Evolutionary conservation across 2,888 invertebrate species (phyloP), one percentile per base, ranked within the genome.

Genomic region (Dromius quadrimaculatus): DNA sequence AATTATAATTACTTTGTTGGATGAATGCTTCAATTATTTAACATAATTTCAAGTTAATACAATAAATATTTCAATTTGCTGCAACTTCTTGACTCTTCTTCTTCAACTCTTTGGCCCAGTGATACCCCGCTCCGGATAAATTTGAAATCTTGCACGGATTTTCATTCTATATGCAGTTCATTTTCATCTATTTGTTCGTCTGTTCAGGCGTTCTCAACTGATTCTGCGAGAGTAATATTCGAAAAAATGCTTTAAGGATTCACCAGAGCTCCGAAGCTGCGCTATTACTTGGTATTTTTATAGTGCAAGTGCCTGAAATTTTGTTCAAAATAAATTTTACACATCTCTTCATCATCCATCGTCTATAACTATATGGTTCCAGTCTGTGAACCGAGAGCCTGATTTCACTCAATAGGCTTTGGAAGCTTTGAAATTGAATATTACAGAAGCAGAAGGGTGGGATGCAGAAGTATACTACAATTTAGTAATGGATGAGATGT

Each of bases 401-500:
- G 76, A 74, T n/a, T 75, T 75, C 59, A 72, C 75, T 9, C 32
- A 54, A 47, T 73, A 76, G 47, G 62, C 75, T 43, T 71, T 76
- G n/a, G 34, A 69, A n/a, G 72, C 75, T 36, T 57, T 76, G 17
- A 73, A 74, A 71, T 23, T 45, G 50, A 50, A 63, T 61, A 22
- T 36, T 19, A 22, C 43, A 22, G 64, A 71, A 41, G 61, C 28
- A 28, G 28, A 28, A 28, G 8, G 3, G 28, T 28, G 15, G 1
- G 1, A 3, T 15, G 66, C 73, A 47, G 68, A 57, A 34, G 38
- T 75, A 13, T 38, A 72, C 45, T 76, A 75, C 47, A 50, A 69
- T 19, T 57, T 78, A 4, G 64, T 77, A 17, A 71, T 73, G 32
- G 75, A 77, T 62, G 75, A 77, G 72, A 76, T 78, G 74, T 57